A percentile compares a stretch with the other conserved stretches of the same genome.
These are phyloP conservation scores for Nephrotoma flavescens DNA, from an alignment of 2,888 invertebrate genomes.

Conservation along the genomic window DNA sequence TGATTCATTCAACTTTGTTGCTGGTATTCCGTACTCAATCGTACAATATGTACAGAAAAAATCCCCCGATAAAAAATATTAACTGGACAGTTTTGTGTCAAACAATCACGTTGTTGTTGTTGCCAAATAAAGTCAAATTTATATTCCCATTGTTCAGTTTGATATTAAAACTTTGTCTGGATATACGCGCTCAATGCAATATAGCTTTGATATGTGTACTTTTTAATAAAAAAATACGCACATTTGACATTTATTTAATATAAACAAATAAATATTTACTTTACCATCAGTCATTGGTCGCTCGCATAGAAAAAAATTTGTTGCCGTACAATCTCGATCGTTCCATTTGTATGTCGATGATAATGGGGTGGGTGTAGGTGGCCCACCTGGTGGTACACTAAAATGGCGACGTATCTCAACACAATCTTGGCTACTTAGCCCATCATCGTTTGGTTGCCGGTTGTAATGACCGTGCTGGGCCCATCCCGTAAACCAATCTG, in stretches of 20 bases:
- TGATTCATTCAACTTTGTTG: background rate
- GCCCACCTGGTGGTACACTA: conserved; percentile 35
- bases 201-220: too few species aligned
- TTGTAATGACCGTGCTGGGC: conserved; percentile 48
- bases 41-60: background rate
- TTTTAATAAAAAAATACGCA: background rate
- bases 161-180: background rate
- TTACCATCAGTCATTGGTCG: conserved; percentile 49
- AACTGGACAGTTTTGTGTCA: background rate
- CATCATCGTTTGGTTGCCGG: conserved; percentile 68
- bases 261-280: background rate
- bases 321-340: conserved; percentile 57
- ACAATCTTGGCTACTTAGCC: conserved; percentile 66
- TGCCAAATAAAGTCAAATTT: too few species aligned
- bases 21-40: background rate
- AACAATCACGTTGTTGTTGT: background rate
- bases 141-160: too few species aligned
- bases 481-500: conserved; percentile 80
- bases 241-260: background rate
- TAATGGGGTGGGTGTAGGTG: conserved; percentile 28
- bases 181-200: too few species aligned
- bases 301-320: conserved; percentile 64
- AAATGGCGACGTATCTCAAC: conserved; percentile 59
- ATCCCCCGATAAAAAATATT: background rate
- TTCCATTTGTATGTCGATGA: conserved; percentile 64